A percentile compares a stretch with the other conserved stretches of the same genome.
Conservation (phyloP, 2,888 invertebrate genomes). For the Dynastes hyllus region DNA sequence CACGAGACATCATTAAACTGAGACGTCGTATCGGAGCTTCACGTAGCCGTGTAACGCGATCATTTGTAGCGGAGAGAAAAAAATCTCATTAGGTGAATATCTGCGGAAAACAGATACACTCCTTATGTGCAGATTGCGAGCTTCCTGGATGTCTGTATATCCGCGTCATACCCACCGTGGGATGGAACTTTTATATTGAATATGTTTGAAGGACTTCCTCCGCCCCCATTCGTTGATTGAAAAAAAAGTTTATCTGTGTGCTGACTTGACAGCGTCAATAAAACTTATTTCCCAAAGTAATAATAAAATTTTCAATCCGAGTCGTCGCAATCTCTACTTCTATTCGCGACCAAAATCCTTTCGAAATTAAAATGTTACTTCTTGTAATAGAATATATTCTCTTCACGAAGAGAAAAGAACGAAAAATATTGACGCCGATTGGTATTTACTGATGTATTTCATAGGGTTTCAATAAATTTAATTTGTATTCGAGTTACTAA, state of each 20-base stretch:
- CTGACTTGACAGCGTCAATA: conserved; percentile 37
- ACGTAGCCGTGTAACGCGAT: background rate
- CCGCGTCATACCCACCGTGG: background rate
- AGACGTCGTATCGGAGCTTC: too few species aligned
- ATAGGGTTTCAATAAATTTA: too few species aligned
- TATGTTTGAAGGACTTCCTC: conserved; percentile 17
- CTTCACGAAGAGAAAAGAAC: too few species aligned
- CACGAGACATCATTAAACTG: too few species aligned
- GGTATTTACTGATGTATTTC: too few species aligned
- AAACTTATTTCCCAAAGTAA: conserved; percentile 39
- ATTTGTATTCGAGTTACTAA: too few species aligned
- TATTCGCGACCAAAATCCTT: conserved; percentile 9
- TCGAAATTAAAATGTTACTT: conserved; percentile 16
- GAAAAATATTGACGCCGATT: too few species aligned
- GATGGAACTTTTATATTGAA: conserved; percentile 3
- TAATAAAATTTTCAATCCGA: conserved; percentile 36
- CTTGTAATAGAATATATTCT: background rate
- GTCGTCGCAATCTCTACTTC: background rate
- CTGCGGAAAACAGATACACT: conserved; percentile 7
- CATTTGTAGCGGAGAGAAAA: conserved; percentile 6
- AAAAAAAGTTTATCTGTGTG: conserved; percentile 31
- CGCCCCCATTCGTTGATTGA: background rate
- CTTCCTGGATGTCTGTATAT: background rate
- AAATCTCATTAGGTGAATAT: conserved; percentile 19
- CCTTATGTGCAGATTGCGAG: background rate